Conservation (phyloP, 2,888 invertebrate genomes). For the Trimorus sp. region DNA sequence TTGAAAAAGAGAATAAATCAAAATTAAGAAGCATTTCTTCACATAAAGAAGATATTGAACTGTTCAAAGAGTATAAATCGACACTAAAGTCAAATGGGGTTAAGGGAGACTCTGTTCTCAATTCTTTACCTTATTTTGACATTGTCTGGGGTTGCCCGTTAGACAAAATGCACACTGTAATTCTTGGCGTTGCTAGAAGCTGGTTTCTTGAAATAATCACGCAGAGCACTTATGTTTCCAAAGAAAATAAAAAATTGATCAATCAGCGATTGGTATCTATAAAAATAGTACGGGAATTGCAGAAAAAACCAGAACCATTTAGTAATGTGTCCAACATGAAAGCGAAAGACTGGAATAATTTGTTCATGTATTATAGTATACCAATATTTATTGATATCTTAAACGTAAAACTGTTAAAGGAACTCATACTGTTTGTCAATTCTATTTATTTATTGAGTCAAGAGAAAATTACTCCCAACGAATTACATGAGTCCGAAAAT, state of each 20-base stretch:
- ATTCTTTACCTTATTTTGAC: conserved; percentile 33
- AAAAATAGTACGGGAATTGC: conserved; percentile 28
- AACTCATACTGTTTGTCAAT: conserved; percentile 25
- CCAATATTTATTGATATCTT: conserved; percentile 27
- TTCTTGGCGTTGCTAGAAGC: conserved; percentile 16
- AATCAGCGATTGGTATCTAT: conserved; percentile 10
- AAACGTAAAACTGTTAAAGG: neutral
- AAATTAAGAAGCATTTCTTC: conserved; percentile 15
- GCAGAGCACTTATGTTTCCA: conserved; percentile 7
- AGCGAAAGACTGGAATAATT: conserved; percentile 50
- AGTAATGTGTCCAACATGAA: conserved; percentile 19
- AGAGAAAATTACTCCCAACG: neutral
- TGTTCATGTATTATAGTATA: conserved; percentile 32
- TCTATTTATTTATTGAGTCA: conserved; percentile 21
- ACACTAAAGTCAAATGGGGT: conserved; percentile 33
- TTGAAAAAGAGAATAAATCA: conserved; percentile 9
- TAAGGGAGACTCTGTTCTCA: conserved; percentile 37
- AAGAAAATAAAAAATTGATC: conserved; percentile 12
- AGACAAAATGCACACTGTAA: conserved; percentile 52
- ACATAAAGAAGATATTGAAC: conserved; percentile 27
- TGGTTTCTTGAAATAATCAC: too few relatives aligned
- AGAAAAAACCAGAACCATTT: conserved; percentile 39
- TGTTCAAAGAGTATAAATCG: conserved; percentile 9
- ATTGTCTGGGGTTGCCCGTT: conserved; percentile 43
- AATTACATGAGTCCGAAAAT: conserved; percentile 28